A percentile compares a stretch with the other conserved stretches of the same genome.
phyloP scores from a whole-genome alignment of 1,140 invertebrate species.

The Lordiphosa mommai region DNA sequence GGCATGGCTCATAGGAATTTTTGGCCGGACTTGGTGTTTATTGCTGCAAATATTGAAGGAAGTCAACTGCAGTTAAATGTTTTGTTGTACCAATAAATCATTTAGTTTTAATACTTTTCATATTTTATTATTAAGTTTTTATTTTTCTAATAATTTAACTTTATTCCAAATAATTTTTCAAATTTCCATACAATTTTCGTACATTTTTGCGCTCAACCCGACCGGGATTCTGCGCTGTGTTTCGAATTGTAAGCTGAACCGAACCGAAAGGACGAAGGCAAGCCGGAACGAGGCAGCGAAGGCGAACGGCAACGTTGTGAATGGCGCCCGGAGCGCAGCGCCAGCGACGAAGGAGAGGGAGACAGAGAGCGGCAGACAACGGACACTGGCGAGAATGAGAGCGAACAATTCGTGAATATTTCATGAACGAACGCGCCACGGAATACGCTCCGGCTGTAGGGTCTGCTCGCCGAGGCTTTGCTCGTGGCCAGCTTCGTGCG shows the following conservation, averaged over 20 bases:
- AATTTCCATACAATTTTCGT: conserved; percentile 25
- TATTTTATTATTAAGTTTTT: background rate
- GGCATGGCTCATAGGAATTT: background rate
- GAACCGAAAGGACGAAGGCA: conserved; percentile 18
- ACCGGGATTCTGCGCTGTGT: conserved; percentile 54
- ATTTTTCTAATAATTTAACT: background rate
- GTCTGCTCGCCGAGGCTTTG: conserved; percentile 24
- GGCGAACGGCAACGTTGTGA: conserved; percentile 13
- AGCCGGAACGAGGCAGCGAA: background rate
- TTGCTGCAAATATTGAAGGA: background rate
- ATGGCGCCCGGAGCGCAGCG: conserved; percentile 40
- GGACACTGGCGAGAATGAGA: conserved; percentile 61
- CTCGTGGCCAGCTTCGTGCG: conserved; percentile 7
- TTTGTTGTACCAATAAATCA: background rate
- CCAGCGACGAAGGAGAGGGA: conserved; percentile 13
- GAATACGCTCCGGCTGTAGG: conserved; percentile 39
- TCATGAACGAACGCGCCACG: conserved; percentile 59
- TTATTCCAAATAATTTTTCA: conserved; percentile 18
- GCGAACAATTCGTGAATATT: conserved; percentile 77
- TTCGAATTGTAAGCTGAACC: conserved; percentile 18
- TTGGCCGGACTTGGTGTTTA: no score
- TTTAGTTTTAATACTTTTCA: background rate
- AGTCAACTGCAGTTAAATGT: background rate
- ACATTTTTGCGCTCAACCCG: conserved; percentile 15
- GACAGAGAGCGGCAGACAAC: conserved; percentile 14